These are phyloP conservation scores for Phengaris alcon DNA, from an alignment of 2,888 invertebrate genomes.

Conservation along the genomic window DNA sequence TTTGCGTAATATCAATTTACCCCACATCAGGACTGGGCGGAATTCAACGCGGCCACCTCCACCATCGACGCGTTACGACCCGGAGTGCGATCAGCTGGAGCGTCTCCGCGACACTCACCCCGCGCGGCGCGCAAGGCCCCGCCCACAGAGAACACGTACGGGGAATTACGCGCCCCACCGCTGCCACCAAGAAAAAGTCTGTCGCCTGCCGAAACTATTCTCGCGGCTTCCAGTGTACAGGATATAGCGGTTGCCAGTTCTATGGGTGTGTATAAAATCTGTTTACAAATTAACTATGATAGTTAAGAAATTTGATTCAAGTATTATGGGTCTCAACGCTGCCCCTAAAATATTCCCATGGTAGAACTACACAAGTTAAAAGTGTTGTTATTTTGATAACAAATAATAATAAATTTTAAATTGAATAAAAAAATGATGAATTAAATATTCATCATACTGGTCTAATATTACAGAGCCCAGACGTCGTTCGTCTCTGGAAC, in stretches of 20 bases:
- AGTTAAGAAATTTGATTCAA: neutral
- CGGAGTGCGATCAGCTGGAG: conserved; percentile 74
- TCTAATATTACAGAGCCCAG: conserved; percentile 53
- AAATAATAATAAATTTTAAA: no score
- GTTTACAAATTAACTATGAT: no score
- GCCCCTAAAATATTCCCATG: neutral
- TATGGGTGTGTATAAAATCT: conserved; percentile 39
- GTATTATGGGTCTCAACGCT: neutral
- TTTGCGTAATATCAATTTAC: neutral
- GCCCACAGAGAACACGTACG: conserved; percentile 65
- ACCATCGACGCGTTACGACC: conserved; percentile 78
- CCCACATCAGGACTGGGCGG: conserved; percentile 77
- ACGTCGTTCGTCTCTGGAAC: conserved; percentile 67
- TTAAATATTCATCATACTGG: neutral
- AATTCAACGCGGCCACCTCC: conserved; percentile 82
- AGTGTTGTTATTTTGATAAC: no score
- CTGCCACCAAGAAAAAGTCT: conserved; percentile 80
- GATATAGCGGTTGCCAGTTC: conserved; percentile 61
- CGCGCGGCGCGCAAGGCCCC: conserved; percentile 54
- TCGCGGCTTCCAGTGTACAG: conserved; percentile 65
- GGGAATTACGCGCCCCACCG: conserved; percentile 70
- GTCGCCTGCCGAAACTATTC: conserved; percentile 64
- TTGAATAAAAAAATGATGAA: no score
- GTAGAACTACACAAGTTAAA: no score
- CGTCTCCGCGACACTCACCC: conserved; percentile 77